Evolutionary conservation across 1,140 invertebrate genomes (phyloP), one percentile per base, ranked within the genome.

Genomic region (Orius insidiosus): DNA sequence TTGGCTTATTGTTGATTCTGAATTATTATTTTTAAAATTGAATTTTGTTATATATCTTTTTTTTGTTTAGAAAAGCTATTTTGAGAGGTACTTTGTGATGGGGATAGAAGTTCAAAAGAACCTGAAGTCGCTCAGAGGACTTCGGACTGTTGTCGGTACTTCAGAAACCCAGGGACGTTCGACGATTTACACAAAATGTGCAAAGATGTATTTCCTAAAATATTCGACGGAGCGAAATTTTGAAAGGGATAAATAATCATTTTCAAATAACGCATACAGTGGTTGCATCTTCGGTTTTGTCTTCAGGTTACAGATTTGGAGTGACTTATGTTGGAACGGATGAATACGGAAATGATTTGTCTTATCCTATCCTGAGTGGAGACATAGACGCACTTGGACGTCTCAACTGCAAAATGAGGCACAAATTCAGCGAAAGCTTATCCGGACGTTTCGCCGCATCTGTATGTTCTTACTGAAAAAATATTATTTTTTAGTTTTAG

Each of bases 211-310:
- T 94, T 94, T 66, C 96, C 96, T 46, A 74, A 80, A 33, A 81
- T 85, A 56, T 98, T 99, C 68, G 95, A 99, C 65, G 96, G 96
- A 54, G 90, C 85, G 6, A 94, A 68, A 69, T 99, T 13, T 95
- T 93, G 55, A 94, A 96, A 66, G 88, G 85, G n/a, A 72, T 99
- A 10, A 97, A 88, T 57, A 94, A 90, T 67, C 90, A 98, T 63
- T 99, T 99, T 65, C 95, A 98, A 71, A 82, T 98, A 55, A 88
- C 85, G 19, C 92, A 96, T 62, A 86, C 88, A 42, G 65, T 92
- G 52, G 84, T 84, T 60, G 80, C 98, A 75, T 88, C 85, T 58
- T 78, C 78, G 33, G 68, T 76, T 7, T 72, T 76, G 30, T 85
- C 85, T 13, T 90, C 87, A 53, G 92, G 92, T 54, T 53, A 56